Evolutionary conservation across 2,888 invertebrate genomes (phyloP).

Genomic region (Watsonalla cultraria): DNA sequence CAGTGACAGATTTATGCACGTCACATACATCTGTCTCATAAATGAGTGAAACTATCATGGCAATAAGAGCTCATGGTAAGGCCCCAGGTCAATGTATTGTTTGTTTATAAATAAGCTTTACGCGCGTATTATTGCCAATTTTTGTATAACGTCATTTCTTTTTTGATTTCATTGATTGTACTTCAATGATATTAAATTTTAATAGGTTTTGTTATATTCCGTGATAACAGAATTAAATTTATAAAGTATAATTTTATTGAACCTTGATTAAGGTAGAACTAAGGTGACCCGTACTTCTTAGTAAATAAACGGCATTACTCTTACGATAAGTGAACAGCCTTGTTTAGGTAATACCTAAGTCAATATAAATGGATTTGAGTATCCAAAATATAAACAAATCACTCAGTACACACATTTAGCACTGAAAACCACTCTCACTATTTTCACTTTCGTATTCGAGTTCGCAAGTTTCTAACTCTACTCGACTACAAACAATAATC

Average conservation of each 20-base stretch:
- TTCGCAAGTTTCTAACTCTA: constrained; percentile 15
- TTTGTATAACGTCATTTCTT: background rate
- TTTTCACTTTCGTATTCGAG: constrained; percentile 29
- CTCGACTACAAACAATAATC: constrained; percentile 4
- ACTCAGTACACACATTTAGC: background rate
- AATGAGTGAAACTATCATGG: no score
- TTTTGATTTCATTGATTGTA: no score
- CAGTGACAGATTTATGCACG: no score
- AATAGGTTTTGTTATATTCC: background rate
- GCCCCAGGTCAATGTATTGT: constrained; percentile 60
- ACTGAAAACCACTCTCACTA: constrained; percentile 26
- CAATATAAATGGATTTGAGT: background rate
- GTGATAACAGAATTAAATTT: no score
- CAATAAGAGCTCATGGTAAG: no score
- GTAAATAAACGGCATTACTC: no score
- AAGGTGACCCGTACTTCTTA: no score
- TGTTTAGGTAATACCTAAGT: constrained; percentile 1
- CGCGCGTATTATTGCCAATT: background rate
- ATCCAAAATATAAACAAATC: background rate
- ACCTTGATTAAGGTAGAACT: no score
- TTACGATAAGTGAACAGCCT: background rate
- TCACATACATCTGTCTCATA: no score
- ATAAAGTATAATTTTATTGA: no score
- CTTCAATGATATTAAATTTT: background rate
- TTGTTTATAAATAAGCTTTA: constrained; percentile 38